Percentiles rank a stretch among this genome's conserved stretches.
Evolutionary conservation across 2,113 vertebrate genomes (phyloP).

Genomic region (Drymodes brunneopygia): DNA sequence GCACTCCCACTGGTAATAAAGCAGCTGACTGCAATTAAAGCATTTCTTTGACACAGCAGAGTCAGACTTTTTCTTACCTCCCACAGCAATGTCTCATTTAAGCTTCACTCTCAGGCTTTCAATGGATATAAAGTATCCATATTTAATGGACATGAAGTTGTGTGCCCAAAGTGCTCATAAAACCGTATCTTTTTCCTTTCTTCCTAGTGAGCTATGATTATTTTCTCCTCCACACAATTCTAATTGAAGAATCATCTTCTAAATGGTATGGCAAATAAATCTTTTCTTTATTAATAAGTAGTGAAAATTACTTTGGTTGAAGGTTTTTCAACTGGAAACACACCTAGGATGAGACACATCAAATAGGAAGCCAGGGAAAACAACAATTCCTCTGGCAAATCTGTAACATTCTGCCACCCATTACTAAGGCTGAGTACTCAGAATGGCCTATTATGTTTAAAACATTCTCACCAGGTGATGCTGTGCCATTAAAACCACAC

Average conservation of each 20-base stretch:
- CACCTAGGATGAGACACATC: not conserved
- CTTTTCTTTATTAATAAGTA: not conserved
- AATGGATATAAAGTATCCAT: not conserved
- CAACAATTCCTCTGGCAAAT: not conserved
- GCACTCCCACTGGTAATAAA: not conserved
- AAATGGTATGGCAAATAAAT: not conserved
- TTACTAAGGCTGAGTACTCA: not conserved
- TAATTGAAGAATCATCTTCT: not conserved
- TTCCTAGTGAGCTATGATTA: not conserved
- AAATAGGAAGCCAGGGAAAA: not conserved
- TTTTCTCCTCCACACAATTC: not conserved
- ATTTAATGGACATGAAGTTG: not conserved
- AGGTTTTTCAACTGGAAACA: not conserved
- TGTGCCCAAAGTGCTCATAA: not conserved
- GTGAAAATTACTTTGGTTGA: not conserved
- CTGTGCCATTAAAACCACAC: not conserved
- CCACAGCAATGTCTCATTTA: not conserved
- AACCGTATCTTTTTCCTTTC: not conserved
- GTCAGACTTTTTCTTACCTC: not conserved
- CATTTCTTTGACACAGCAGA: not conserved
- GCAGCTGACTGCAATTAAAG: not conserved
- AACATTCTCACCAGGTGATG: not conserved
- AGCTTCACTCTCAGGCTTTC: not conserved
- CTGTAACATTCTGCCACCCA: not conserved
- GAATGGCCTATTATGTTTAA: not conserved